These are phyloP conservation scores for Aurelia sp. DNA, from an alignment of 30 jellyfish, hydroid and myxozoan genomes.

Conservation along the genomic window DNA sequence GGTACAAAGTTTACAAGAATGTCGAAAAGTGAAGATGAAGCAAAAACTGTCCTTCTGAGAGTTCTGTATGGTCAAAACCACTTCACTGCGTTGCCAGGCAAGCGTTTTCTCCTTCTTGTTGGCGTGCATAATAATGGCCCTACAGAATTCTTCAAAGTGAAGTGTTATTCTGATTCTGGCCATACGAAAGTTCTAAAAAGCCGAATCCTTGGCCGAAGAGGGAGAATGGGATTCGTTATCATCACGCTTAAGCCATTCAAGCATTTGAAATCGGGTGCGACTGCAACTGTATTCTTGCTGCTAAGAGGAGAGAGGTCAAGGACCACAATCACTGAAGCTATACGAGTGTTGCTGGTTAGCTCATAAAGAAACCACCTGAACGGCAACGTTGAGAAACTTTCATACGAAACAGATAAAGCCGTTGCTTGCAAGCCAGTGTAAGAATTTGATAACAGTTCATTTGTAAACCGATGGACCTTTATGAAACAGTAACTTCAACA, in stretches of 20 bases:
- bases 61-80: constrained; percentile 67
- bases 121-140: constrained; percentile 60
- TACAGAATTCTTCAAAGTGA: constrained; percentile 54
- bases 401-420: too few species aligned
- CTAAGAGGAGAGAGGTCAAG: constrained; percentile 48
- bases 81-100: constrained; percentile 56
- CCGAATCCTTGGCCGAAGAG: constrained; percentile 51
- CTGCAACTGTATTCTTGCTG: constrained; percentile 36
- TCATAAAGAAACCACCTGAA: too few species aligned
- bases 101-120: constrained; percentile 29
- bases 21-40: constrained; percentile 52
- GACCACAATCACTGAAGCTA: constrained; percentile 16
- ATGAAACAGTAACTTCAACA: too few species aligned
- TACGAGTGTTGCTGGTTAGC: constrained; percentile 24
- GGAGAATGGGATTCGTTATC: constrained; percentile 66
- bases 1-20: constrained; percentile 66
- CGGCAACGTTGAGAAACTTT: too few species aligned
- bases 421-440: too few species aligned
- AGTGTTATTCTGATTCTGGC: constrained; percentile 41
- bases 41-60: constrained; percentile 26
- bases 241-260: constrained; percentile 24
- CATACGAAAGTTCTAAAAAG: constrained; percentile 23
- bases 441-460: too few species aligned
- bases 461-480: too few species aligned
- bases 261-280: constrained; percentile 1